phyloP scores from a whole-genome alignment of 2,797 vertebrate species.

The Mus spretus region DNA sequence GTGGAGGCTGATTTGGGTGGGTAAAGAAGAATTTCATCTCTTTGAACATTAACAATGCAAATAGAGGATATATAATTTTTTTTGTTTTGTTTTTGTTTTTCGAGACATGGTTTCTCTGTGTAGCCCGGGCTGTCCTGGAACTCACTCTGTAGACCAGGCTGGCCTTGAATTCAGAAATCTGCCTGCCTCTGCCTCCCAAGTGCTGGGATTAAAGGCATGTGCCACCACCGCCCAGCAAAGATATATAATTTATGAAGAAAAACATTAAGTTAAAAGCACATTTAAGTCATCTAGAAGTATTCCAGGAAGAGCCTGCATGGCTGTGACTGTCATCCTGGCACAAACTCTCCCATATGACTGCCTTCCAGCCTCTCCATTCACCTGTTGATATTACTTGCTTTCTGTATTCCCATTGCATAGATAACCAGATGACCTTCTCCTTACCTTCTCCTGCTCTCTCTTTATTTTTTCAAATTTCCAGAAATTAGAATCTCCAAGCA shows the following conservation, averaged over 20 bases:
- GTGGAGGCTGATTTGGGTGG: neutral
- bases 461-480: neutral
- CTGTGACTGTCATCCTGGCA: neutral
- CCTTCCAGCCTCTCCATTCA: neutral
- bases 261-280: neutral
- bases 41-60: neutral
- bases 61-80: neutral
- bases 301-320: neutral
- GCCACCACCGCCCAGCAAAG: too few relatives aligned
- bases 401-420: too few relatives aligned
- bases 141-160: too few relatives aligned
- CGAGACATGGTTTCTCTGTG: too few relatives aligned
- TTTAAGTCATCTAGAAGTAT: neutral
- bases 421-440: neutral
- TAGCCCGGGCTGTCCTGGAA: too few relatives aligned
- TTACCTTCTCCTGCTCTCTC: neutral
- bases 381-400: accelerated
- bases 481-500: neutral
- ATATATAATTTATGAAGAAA: neutral
- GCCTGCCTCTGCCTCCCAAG: too few relatives aligned
- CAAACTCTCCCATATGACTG: accelerated
- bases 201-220: too few relatives aligned
- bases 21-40: slow-evolving; percentile 16
- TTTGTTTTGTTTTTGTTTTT: too few relatives aligned
- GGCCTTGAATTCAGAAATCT: too few relatives aligned